These are phyloP conservation scores for Crenichthys baileyi DNA, from an alignment of 2,797 vertebrate genomes.

Conservation along the genomic window DNA sequence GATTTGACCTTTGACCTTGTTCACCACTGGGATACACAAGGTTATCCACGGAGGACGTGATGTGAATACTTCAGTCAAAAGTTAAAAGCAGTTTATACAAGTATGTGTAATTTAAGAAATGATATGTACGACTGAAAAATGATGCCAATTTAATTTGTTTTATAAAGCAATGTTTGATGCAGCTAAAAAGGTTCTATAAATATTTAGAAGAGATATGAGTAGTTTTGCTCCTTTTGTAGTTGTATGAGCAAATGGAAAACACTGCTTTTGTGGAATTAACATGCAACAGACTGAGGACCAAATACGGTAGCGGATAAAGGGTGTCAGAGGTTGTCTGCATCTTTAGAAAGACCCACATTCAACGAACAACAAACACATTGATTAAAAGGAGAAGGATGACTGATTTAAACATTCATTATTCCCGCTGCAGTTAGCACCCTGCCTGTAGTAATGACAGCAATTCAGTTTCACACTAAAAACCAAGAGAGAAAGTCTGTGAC, in stretches of 20 bases:
- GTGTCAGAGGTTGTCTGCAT: background rate
- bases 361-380: background rate
- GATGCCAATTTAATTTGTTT: too few relatives aligned
- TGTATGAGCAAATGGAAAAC: background rate
- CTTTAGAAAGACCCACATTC: constrained; percentile 6
- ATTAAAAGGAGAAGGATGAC: constrained; percentile 3
- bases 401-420: constrained; percentile 13
- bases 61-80: background rate
- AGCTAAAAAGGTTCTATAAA: too few relatives aligned
- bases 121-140: background rate
- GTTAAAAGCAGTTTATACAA: background rate
- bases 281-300: background rate
- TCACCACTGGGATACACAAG: background rate
- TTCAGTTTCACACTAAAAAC: constrained; percentile 21
- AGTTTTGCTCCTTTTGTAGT: background rate
- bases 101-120: background rate
- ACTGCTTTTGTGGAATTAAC: background rate
- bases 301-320: background rate
- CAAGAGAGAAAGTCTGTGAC: constrained; percentile 16
- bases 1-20: too few relatives aligned
- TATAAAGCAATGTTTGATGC: too few relatives aligned
- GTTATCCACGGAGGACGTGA: background rate
- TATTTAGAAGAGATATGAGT: background rate
- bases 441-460: constrained; percentile 2
- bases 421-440: constrained; percentile 7